A percentile compares a stretch with the other conserved stretches of the same genome.
Conservation (phyloP, 2,113 vertebrate genomes). For the Tretioscincus oriximinensis region DNA sequence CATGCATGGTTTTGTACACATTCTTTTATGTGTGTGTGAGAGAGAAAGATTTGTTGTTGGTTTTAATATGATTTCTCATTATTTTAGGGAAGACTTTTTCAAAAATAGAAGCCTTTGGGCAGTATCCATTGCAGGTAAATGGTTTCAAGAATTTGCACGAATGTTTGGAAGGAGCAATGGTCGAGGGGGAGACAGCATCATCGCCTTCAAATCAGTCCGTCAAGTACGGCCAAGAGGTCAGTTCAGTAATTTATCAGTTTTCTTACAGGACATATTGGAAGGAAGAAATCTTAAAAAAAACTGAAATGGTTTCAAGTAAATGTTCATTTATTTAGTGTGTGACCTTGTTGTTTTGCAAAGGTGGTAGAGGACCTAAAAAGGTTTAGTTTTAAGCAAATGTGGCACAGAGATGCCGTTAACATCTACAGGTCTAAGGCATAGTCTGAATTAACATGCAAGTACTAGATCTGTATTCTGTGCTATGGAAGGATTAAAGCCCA, state of each 20-base stretch:
- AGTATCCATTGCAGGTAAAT: constrained; percentile 96
- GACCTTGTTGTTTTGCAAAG: constrained; percentile 51
- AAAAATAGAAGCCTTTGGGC: constrained; percentile 94
- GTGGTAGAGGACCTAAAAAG: constrained; percentile 66
- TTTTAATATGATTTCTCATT: constrained; percentile 30
- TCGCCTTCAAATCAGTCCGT: constrained; percentile 73
- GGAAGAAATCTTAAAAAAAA: background rate
- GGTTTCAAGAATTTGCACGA: constrained; percentile 91
- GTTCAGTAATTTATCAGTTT: constrained; percentile 30
- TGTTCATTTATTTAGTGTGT: accelerated
- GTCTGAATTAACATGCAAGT: too few relatives aligned
- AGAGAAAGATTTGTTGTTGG: too few relatives aligned
- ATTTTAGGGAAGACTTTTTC: constrained; percentile 84
- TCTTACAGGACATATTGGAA: background rate
- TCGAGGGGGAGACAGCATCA: constrained; percentile 88
- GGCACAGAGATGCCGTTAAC: too few relatives aligned
- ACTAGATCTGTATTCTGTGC: too few relatives aligned
- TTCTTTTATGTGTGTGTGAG: too few relatives aligned
- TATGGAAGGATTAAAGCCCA: too few relatives aligned
- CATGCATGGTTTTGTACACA: too few relatives aligned
- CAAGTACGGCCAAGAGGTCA: constrained; percentile 86
- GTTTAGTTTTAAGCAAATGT: too few relatives aligned
- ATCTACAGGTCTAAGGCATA: too few relatives aligned
- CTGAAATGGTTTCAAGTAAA: background rate
- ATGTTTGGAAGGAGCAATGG: constrained; percentile 94